Evolutionary conservation across 1,140 invertebrate genomes (phyloP), one percentile per base, ranked within the genome.

Genomic region (Anagrus nilaparvatae): DNA sequence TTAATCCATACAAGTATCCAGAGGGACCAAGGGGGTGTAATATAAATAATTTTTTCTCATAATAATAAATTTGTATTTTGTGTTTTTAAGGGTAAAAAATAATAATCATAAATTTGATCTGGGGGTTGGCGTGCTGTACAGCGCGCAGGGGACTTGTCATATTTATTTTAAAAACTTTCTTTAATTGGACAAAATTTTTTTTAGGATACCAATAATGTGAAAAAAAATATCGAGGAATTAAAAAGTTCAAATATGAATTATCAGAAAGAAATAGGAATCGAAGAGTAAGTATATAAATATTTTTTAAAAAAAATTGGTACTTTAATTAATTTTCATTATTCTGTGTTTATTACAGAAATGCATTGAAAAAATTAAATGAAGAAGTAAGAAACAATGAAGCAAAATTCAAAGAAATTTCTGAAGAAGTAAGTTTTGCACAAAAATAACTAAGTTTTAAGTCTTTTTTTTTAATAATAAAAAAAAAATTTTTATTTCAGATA

Each of bases 391-490:
- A 20, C 6, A 5, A 9, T 33, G 12, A 27, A 23, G 3, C 13
- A 9, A n/a, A 40, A 24, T 19, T 31, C 17, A 16, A 29, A 10
- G 7, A 17, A 7, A 29, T 40, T 30, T 21, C 20, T 5, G 29
- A 17, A 9, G 19, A 45, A 18, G 43, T 35, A 29, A 23, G 20
- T 37, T n/a, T n/a, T n/a, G n/a, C n/a, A n/a, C n/a, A n/a, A 33
- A 33, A 9, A n/a, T 34, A 13, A 18, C 34, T 32, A 38, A 4
- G 32, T 33, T 40, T 19, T 10, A 27, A 2, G 12, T n/a, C 2
- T 27, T 34, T 19, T 19, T 14, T 3, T 33, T n/a, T 19, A 19
- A 24, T 27, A 40, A 32, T 18, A n/a, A n/a, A n/a, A 13, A 10
- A 14, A 19, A 20, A 25, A 13, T 42, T 35, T 3, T 10, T 28